Evolutionary conservation across 2,888 invertebrate genomes (phyloP).

Genomic region (Protonemura montana): DNA sequence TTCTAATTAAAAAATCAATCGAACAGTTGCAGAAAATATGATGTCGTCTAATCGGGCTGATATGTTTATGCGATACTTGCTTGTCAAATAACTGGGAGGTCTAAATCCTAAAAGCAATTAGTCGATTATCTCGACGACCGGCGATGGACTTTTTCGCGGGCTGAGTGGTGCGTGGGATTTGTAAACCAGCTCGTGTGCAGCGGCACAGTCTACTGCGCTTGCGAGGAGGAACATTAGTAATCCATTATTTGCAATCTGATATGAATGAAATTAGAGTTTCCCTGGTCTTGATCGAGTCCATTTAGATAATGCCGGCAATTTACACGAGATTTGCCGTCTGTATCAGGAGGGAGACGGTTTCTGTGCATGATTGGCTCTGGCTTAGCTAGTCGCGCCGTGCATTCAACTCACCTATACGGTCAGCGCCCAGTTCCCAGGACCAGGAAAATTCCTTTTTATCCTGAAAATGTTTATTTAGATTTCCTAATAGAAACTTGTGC

Average conservation of each 20-base stretch:
- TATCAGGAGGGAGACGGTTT: neutral
- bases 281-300: neutral
- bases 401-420: neutral
- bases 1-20: conserved; percentile 29
- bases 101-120: conserved; percentile 39
- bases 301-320: neutral
- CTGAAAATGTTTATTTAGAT: neutral
- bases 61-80: conserved; percentile 33
- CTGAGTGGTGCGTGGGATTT: conserved; percentile 33
- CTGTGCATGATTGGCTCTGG: too few relatives aligned
- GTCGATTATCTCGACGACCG: neutral
- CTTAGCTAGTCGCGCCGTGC: neutral
- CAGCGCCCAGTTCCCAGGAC: neutral
- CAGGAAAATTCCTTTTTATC: neutral
- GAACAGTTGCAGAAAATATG: conserved; percentile 17
- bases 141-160: neutral
- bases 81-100: conserved; percentile 37
- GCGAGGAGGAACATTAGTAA: conserved; percentile 16
- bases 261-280: neutral
- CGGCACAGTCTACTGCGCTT: neutral
- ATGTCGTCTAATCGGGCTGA: conserved; percentile 30
- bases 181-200: neutral
- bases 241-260: conserved; percentile 39
- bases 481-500: neutral
- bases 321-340: neutral